Evolutionary conservation across 2,888 invertebrate species (phyloP), one percentile per base, ranked within the genome.

Genomic region (Drosophila lutescens): DNA sequence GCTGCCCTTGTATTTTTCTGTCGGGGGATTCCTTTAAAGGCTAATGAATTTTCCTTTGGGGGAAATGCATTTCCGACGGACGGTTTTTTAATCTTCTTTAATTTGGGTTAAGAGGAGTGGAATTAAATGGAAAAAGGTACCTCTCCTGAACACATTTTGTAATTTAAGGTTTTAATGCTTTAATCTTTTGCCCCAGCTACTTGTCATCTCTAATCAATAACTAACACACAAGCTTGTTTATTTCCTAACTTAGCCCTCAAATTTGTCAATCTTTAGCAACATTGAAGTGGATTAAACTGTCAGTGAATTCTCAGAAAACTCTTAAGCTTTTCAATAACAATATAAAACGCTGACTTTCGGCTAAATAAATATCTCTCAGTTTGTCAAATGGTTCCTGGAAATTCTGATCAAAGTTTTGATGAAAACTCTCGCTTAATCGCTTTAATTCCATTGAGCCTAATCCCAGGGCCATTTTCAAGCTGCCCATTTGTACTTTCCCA

Each of bases 401-500:
- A 49, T 34, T 8, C 55, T 34, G 6, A 8, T 0, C 4, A 41
- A 69, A 69, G 17, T 69, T 66, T 46, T 6, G 12, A 46, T 26
- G 34, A 40, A 66, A 40, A 20, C 15, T 55, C 15, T 17, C 13
- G 2, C 13, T 36, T 66, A 56, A 69, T 69, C 70, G 56, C 57
- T 47, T 66, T 47, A 66, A 66, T 69, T 56, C 65, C 53, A 38
- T 38, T 51, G 38, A 46, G 65, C 65, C 63, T 73, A 79, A 86
- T 65, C 74, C 80, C 61, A 65, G 51, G 67, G 77, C 60, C 43
- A 44, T 62, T 61, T 44, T 77, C 61, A 49, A 74, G 51, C 55
- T 58, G 38, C 13, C 63, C 65, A 66, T 20, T 61, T 40, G 40
- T 30, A n/a, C 3, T 44, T 30, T 7, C 17, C 26, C 4, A 20